A percentile compares a stretch with the other conserved stretches of the same genome.
phyloP scores from a whole-genome alignment of 2,888 invertebrate genomes.

The Amiota communis region DNA sequence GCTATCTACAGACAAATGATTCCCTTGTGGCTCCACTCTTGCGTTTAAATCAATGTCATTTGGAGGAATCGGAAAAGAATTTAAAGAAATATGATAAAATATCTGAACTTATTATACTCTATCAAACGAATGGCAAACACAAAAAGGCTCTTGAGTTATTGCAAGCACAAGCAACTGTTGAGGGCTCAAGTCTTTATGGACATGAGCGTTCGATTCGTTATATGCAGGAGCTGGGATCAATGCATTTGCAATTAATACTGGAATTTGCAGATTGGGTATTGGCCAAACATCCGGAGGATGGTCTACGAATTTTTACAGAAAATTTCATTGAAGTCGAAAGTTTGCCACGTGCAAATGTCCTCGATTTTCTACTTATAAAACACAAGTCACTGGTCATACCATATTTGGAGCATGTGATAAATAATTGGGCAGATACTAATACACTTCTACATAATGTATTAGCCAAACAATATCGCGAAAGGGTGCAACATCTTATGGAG shows the following conservation, averaged over 20 bases:
- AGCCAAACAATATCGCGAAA: conserved; percentile 90
- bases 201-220: conserved; percentile 90
- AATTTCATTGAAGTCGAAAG: conserved; percentile 90
- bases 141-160: conserved; percentile 92
- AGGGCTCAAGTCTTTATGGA: conserved; percentile 82
- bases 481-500: conserved; percentile 74
- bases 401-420: conserved; percentile 95
- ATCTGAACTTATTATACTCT: conserved; percentile 94
- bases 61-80: conserved; percentile 94
- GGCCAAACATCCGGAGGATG: conserved; percentile 88
- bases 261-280: conserved; percentile 96
- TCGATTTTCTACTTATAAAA: conserved; percentile 89
- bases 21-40: conserved; percentile 93
- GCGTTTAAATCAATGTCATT: conserved; percentile 91
- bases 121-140: conserved; percentile 95
- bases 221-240: conserved; percentile 88
- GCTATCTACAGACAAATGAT: conserved; percentile 97
- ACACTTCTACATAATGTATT: conserved; percentile 92
- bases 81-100: conserved; percentile 90
- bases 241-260: conserved; percentile 90
- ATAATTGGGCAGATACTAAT: conserved; percentile 89
- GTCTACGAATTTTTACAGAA: conserved; percentile 90
- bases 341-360: conserved; percentile 88
- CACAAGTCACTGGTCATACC: conserved; percentile 89
- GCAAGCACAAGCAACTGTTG: conserved; percentile 80